Evolutionary conservation across 23 tunicate species (phyloP).

Genomic region (Ascidia mentula): DNA sequence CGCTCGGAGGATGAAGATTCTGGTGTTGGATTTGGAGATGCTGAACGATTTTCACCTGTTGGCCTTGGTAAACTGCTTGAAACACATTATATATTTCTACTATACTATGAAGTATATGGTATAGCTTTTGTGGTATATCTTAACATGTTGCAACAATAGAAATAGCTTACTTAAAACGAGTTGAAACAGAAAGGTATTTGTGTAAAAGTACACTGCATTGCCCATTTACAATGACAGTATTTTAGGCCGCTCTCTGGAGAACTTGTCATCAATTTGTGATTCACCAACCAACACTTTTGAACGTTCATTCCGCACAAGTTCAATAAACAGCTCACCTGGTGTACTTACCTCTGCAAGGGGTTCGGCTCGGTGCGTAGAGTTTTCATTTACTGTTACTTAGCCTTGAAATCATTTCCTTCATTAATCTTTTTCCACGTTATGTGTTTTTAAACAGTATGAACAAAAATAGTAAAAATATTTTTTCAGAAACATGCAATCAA

Average conservation of each 20-base stretch:
- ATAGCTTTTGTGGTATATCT: too few species aligned
- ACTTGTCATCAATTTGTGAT: slow-evolving; percentile 39
- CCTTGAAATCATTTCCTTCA: not conserved
- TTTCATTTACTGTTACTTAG: not conserved
- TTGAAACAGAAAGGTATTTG: too few species aligned
- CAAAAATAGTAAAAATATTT: too few species aligned
- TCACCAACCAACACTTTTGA: slow-evolving; percentile 29
- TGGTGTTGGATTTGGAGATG: slow-evolving; percentile 70
- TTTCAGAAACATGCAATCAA: not conserved
- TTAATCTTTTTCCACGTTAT: not conserved
- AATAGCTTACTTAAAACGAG: too few species aligned
- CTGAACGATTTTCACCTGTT: slow-evolving; percentile 18
- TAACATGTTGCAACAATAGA: too few species aligned
- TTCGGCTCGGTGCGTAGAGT: slow-evolving; percentile 32
- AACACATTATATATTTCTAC: too few species aligned
- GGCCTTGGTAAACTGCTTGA: slow-evolving; percentile 28
- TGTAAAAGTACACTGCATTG: too few species aligned
- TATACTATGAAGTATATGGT: too few species aligned
- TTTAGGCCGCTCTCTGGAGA: slow-evolving; percentile 66
- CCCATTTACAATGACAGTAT: too few species aligned
- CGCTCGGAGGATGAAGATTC: slow-evolving; percentile 96
- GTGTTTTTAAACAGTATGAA: not conserved
- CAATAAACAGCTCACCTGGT: slow-evolving; percentile 51
- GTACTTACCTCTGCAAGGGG: slow-evolving; percentile 63
- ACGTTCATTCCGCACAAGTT: slow-evolving; percentile 43